phyloP scores from a whole-genome alignment of 1,140 invertebrate species.

The Chymomyza costata region DNA sequence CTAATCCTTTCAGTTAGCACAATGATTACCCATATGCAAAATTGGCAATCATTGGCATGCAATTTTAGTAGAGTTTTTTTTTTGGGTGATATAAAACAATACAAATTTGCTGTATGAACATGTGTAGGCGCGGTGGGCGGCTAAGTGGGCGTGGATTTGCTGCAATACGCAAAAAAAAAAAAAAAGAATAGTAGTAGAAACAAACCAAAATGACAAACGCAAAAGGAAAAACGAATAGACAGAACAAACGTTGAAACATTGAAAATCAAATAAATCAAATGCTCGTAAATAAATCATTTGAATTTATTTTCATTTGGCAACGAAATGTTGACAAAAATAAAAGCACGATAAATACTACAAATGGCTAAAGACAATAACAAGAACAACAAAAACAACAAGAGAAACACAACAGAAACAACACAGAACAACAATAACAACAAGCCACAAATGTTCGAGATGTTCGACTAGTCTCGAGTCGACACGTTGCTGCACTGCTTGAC shows the following conservation, averaged over 20 bases:
- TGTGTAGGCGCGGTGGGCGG: background rate
- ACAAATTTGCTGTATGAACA: conserved; percentile 26
- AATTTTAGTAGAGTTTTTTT: too few relatives aligned
- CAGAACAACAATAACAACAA: conserved; percentile 13
- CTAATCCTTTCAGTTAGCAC: too few relatives aligned
- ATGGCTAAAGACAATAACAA: too few relatives aligned
- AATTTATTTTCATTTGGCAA: conserved; percentile 70
- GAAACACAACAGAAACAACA: conserved; percentile 9
- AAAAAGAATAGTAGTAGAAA: background rate
- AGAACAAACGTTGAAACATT: too few relatives aligned
- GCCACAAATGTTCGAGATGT: conserved; percentile 27
- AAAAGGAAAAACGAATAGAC: conserved; percentile 43
- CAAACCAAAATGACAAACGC: conserved; percentile 1
- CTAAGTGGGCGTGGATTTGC: conserved; percentile 4
- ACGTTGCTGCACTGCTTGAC: conserved; percentile 33
- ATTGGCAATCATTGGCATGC: too few relatives aligned
- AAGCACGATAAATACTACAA: conserved; percentile 66
- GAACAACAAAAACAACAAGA: conserved; percentile 18
- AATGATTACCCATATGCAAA: too few relatives aligned
- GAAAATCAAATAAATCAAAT: conserved; percentile 73
- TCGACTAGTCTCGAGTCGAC: conserved; percentile 24
- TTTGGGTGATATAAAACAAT: too few relatives aligned
- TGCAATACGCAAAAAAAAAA: conserved; percentile 8
- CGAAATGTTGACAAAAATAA: conserved; percentile 69
- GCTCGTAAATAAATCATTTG: conserved; percentile 73